These are phyloP conservation scores for Sterrhoptilus dennistouni DNA, from an alignment of 2,113 vertebrate species.

Conservation along the genomic window DNA sequence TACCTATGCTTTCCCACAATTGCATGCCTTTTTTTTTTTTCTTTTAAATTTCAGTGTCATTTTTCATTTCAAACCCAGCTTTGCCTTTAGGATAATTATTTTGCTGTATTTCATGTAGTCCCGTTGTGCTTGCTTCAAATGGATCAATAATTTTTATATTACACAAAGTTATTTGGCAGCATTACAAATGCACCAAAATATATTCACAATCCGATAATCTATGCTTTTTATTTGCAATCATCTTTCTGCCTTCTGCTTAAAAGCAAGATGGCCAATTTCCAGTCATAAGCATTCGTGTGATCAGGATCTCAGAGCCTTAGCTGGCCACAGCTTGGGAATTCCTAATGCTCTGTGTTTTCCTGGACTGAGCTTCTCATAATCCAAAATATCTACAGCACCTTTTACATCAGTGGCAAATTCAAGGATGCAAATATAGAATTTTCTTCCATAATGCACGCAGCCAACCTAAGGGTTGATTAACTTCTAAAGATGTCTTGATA, in stretches of 20 bases:
- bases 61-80: neutral
- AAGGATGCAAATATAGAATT: neutral
- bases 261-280: neutral
- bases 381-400: fast-evolving
- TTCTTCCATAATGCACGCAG: neutral
- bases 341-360: neutral
- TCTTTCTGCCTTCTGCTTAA: neutral
- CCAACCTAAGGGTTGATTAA: neutral
- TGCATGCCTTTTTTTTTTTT: neutral
- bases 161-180: neutral
- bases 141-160: neutral
- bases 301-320: neutral
- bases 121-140: neutral
- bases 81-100: neutral
- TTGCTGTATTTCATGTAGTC: neutral
- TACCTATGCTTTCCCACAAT: neutral
- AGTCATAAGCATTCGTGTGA: neutral
- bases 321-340: neutral
- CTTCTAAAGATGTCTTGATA: neutral
- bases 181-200: neutral
- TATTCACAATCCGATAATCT: neutral
- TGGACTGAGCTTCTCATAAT: neutral
- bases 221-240: neutral
- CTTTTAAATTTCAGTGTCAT: fast-evolving
- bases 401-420: neutral